Evolutionary conservation across 2,113 vertebrate species (phyloP).

Genomic region (Malurus alboscapulatus): DNA sequence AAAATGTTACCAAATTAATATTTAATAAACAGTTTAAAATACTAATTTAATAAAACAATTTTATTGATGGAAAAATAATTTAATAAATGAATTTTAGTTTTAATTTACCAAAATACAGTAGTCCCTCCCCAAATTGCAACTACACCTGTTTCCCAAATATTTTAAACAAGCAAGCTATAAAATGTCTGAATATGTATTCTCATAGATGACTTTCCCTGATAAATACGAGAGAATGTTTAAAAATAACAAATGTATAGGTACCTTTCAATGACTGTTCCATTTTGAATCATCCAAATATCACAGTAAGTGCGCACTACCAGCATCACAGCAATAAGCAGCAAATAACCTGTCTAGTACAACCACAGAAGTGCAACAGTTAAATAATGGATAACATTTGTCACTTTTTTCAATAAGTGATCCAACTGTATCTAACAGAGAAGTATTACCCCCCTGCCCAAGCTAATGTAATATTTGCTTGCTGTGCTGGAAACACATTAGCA

Average conservation of each 20-base stretch:
- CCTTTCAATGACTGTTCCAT: slow-evolving; percentile 98
- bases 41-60: background rate
- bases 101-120: background rate
- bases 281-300: slow-evolving; percentile 99
- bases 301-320: slow-evolving; percentile 93
- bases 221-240: background rate
- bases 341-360: slow-evolving; percentile 86
- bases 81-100: background rate
- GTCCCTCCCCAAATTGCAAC: background rate
- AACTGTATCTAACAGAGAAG: background rate
- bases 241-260: slow-evolving; percentile 50
- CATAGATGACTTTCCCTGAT: background rate
- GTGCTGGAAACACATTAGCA: background rate
- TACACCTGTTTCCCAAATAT: background rate
- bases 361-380: background rate
- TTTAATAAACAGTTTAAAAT: background rate
- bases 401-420: background rate
- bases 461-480: background rate
- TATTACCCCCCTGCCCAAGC: background rate
- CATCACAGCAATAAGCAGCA: slow-evolving; percentile 90
- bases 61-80: background rate
- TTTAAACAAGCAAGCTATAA: background rate
- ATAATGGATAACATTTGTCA: background rate
- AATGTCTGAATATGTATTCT: background rate
- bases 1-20: background rate